These are phyloP conservation scores for Cephalopholis sonnerati DNA, from an alignment of 2,113 vertebrate genomes.

Conservation along the genomic window DNA sequence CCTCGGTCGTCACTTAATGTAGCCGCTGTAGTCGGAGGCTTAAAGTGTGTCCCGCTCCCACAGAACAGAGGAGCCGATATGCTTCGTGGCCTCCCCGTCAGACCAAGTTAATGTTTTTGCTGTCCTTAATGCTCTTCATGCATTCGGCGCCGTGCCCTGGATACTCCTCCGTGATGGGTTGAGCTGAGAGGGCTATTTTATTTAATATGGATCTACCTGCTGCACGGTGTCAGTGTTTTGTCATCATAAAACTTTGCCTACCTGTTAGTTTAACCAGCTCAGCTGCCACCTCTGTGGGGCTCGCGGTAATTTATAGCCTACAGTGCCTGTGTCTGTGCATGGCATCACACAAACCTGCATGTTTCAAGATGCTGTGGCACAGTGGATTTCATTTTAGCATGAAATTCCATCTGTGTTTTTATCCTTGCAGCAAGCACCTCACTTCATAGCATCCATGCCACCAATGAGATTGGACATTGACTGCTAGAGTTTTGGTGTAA, in stretches of 20 bases:
- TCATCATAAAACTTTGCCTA: slow-evolving; percentile 1
- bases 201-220: slow-evolving; percentile 11
- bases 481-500: background rate
- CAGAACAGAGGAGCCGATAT: slow-evolving; percentile 31
- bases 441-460: background rate
- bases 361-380: background rate
- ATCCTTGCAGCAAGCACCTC: background rate
- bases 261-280: background rate
- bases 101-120: slow-evolving; percentile 63
- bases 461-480: background rate
- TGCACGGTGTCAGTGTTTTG: background rate
- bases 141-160: background rate
- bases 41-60: slow-evolving; percentile 34
- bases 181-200: background rate
- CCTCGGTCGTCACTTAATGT: slow-evolving; percentile 34
- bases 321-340: background rate
- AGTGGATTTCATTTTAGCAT: background rate
- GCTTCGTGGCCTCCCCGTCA: slow-evolving; percentile 33
- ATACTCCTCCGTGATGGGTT: background rate
- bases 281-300: background rate
- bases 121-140: slow-evolving; percentile 35
- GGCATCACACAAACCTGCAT: background rate
- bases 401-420: background rate
- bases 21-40: background rate
- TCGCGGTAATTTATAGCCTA: background rate